phyloP scores from a whole-genome alignment of 2,888 invertebrate genomes.

The Synanthedon formicaeformis region DNA sequence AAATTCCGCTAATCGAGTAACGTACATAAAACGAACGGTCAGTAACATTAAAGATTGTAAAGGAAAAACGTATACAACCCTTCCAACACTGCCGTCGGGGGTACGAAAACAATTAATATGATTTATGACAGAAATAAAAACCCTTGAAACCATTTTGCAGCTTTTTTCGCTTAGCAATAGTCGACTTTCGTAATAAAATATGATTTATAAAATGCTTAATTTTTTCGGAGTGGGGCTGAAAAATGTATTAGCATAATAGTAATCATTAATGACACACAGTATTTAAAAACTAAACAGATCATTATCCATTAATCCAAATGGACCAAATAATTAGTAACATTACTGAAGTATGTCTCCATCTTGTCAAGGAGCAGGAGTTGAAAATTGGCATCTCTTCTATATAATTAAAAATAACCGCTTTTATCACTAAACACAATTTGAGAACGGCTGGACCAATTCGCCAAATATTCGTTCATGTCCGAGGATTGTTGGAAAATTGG shows the following conservation, averaged over 20 bases:
- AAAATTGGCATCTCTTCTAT: too few relatives aligned
- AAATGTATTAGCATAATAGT: slow-evolving; percentile 12
- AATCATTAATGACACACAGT: background rate
- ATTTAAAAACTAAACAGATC: too few relatives aligned
- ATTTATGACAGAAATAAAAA: slow-evolving; percentile 60
- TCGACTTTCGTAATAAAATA: slow-evolving; percentile 44
- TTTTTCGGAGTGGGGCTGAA: slow-evolving; percentile 19
- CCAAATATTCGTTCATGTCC: too few relatives aligned
- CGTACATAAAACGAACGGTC: slow-evolving; percentile 17
- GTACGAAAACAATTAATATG: slow-evolving; percentile 59
- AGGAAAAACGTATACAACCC: slow-evolving; percentile 25
- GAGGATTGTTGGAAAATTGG: too few relatives aligned
- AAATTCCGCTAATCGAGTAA: slow-evolving; percentile 20
- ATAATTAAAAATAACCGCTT: too few relatives aligned
- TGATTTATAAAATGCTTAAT: slow-evolving; percentile 43
- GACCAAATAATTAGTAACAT: too few relatives aligned
- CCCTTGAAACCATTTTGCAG: slow-evolving; percentile 51
- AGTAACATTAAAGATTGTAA: slow-evolving; percentile 21
- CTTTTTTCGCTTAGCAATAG: slow-evolving; percentile 52
- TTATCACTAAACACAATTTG: too few relatives aligned
- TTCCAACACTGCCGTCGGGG: slow-evolving; percentile 19
- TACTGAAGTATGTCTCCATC: too few relatives aligned
- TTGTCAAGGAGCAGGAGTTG: too few relatives aligned
- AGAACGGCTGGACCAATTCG: too few relatives aligned
- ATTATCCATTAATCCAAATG: too few relatives aligned